Base-by-base conservation (phyloP, 2,888 invertebrate species). In the Lithophane ornitopus region DNA sequence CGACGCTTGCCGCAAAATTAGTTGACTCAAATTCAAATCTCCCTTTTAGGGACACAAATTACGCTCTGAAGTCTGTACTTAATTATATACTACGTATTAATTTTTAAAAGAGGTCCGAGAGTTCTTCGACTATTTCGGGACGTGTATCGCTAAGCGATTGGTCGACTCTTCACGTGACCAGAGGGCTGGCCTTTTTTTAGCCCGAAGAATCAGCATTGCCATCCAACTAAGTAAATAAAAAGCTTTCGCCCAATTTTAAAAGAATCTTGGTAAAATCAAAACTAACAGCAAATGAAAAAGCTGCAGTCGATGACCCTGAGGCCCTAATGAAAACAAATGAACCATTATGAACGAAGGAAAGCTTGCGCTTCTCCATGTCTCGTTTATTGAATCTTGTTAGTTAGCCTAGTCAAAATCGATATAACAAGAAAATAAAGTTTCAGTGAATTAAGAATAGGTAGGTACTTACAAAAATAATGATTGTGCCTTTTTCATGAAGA, bases 241-340 rank as follows among this genome's bases (percentile, higher is more conserved):
- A 34, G 34, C 34, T 34, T 34, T 34, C 34, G 3, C 34, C 34
- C 34, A 7, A 22, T 22, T 14, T 22, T 14, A 8, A 39, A 39
- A n/a, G 14, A 61, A n/a, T 39, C 14, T 62, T 39, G 39, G n/a
- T n/a, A 16, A n/a, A 44, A 26, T 63, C 19, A 26, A 26, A 44
- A 44, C 22, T 22, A 22, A 22, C 4, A 46, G 2, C 28, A 28
- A n/a, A 34, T 34, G 19, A 49, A 75, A 75, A 56, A 39, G 26
- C 7, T 22, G 12, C 28, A n/a, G 39, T 65, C 75, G 8, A 75
- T 66, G 67, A 59, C 41, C 58, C 58, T 75, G 11, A 49, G 19
- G 16, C 41, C 12, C 28, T 76, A 76, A 67, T 59, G 76, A 22
- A 67, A 67, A 75, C 58, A 75, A 75, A 71, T 71, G 39, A 70